Percentiles rank a stretch among this genome's conserved stretches.
These are phyloP conservation scores for Brachyrhaphis roseni DNA, from an alignment of 2,797 vertebrate genomes.

Conservation along the genomic window DNA sequence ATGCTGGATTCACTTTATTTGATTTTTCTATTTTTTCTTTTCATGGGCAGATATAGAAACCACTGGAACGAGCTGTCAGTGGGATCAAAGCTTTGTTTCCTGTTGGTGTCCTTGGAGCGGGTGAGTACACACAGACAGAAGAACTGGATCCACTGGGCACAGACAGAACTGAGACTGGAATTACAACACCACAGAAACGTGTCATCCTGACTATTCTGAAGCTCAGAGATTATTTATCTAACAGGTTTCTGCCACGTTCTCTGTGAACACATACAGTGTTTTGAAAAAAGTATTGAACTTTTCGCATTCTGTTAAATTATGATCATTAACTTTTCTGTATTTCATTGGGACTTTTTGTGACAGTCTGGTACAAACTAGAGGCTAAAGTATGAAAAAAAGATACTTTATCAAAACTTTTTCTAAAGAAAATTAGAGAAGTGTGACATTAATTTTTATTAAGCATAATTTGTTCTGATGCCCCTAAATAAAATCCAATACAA, in stretches of 20 bases:
- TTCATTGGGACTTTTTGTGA: not conserved
- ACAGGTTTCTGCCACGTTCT: conserved; percentile 6
- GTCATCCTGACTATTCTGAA: conserved; percentile 17
- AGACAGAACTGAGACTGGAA: conserved; percentile 18
- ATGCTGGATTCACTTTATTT: conserved; percentile 28
- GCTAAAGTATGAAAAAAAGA: not conserved
- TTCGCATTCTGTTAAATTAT: not conserved
- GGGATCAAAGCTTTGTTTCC: conserved; percentile 53
- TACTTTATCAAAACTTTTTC: not conserved
- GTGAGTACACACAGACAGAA: conserved; percentile 31
- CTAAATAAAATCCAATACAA: not conserved
- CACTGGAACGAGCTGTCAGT: conserved; percentile 40
- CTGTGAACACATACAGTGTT: conserved; percentile 1
- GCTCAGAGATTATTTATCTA: conserved; percentile 24
- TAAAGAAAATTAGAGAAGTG: not conserved
- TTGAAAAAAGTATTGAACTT: not conserved
- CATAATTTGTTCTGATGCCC: not conserved
- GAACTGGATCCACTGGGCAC: conserved; percentile 28
- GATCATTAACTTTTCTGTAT: not conserved
- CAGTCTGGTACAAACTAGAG: not conserved
- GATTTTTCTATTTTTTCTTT: conserved; percentile 19
- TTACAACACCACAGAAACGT: conserved; percentile 28
- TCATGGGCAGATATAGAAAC: conserved; percentile 16
- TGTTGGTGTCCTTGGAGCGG: conserved; percentile 33
- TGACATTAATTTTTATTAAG: not conserved